These are phyloP conservation scores for Torymus auratus DNA, from an alignment of 2,888 invertebrate species.

Conservation along the genomic window DNA sequence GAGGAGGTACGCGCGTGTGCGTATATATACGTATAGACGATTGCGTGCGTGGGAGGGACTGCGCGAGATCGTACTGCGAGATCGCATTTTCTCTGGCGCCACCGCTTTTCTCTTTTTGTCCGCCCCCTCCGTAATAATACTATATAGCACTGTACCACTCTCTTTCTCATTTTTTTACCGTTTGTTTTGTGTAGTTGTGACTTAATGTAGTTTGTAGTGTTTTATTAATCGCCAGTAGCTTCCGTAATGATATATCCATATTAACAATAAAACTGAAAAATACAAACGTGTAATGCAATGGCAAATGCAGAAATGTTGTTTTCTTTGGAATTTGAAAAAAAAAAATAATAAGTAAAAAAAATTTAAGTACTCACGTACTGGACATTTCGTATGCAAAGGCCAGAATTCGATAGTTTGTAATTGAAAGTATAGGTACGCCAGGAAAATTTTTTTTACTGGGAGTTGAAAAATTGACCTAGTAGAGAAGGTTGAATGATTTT, in stretches of 20 bases:
- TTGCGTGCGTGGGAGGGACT: too few relatives aligned
- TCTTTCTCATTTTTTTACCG: slow-evolving; percentile 24
- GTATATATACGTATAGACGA: slow-evolving; percentile 2
- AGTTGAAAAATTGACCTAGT: slow-evolving; percentile 2
- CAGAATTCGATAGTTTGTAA: slow-evolving; percentile 25
- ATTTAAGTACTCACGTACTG: slow-evolving; percentile 6
- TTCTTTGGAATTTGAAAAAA: slow-evolving; percentile 12
- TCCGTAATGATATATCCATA: slow-evolving; percentile 39
- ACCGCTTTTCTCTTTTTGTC: slow-evolving; percentile 55
- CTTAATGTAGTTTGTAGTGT: slow-evolving; percentile 60
- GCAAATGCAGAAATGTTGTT: slow-evolving; percentile 37
- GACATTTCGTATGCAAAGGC: slow-evolving; percentile 28
- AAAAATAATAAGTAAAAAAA: neutral
- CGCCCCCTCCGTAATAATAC: slow-evolving; percentile 41
- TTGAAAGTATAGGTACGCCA: neutral
- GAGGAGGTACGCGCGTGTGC: neutral
- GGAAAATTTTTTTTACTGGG: slow-evolving; percentile 30
- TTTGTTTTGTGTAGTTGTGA: slow-evolving; percentile 36
- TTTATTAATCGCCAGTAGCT: slow-evolving; percentile 53
- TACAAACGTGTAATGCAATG: slow-evolving; percentile 47
- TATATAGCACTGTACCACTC: slow-evolving; percentile 56
- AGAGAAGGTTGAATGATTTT: slow-evolving; percentile 1
- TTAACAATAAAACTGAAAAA: slow-evolving; percentile 17
- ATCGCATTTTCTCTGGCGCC: slow-evolving; percentile 70
- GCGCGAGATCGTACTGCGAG: slow-evolving; percentile 59